Percentiles rank a stretch among this genome's conserved stretches.
These are phyloP conservation scores for Antheraea pernyi DNA, from an alignment of 1,140 invertebrate species.

Conservation along the genomic window DNA sequence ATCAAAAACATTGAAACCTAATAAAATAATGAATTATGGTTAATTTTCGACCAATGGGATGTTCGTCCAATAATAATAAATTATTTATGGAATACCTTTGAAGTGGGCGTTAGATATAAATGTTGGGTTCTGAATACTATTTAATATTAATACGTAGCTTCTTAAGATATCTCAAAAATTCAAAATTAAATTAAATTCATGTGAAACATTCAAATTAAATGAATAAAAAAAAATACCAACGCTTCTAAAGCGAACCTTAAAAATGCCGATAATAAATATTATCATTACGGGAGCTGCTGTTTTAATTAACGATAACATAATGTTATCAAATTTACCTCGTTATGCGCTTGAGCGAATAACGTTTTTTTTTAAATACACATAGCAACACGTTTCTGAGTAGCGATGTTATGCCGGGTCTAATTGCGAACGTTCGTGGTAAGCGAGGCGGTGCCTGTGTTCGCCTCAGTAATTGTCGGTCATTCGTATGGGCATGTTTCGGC, in stretches of 20 bases:
- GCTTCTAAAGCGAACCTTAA: background rate
- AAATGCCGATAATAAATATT: background rate
- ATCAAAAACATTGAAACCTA: too few species aligned
- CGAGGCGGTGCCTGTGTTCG: conserved; percentile 31
- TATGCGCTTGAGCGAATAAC: background rate
- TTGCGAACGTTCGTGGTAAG: conserved; percentile 35
- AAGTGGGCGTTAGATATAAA: too few species aligned
- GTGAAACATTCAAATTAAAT: too few species aligned
- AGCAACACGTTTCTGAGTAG: conserved; percentile 35
- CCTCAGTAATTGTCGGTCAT: conserved; percentile 33
- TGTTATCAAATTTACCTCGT: background rate
- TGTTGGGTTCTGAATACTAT: too few species aligned
- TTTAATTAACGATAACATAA: conserved; percentile 1
- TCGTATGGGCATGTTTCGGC: conserved; percentile 32
- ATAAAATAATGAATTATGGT: too few species aligned
- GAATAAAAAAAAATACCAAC: too few species aligned
- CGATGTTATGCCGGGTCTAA: conserved; percentile 32
- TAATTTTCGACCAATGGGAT: too few species aligned
- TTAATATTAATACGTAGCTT: too few species aligned
- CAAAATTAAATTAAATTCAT: too few species aligned
- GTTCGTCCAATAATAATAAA: too few species aligned
- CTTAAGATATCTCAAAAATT: too few species aligned
- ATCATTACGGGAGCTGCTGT: background rate
- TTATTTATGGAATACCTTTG: too few species aligned
- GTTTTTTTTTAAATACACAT: conserved; percentile 6